A percentile compares a stretch with the other conserved stretches of the same genome.
phyloP scores from a whole-genome alignment of 1,140 invertebrate species.

The Ylistrum balloti region DNA sequence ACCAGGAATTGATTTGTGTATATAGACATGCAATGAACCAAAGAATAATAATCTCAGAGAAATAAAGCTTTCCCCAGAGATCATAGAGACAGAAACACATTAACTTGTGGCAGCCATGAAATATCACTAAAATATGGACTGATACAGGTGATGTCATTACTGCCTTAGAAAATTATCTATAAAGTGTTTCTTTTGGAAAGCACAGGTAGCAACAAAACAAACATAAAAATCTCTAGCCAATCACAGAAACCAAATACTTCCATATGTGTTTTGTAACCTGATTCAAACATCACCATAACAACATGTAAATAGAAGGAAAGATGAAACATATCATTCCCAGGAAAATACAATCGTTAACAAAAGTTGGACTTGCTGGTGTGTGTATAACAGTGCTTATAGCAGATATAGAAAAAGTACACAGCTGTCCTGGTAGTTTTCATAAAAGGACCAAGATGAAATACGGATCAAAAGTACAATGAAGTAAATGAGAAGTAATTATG shows the following conservation, averaged over 20 bases:
- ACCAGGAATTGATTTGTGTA: background rate
- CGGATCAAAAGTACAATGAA: background rate
- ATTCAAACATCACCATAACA: background rate
- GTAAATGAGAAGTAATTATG: background rate
- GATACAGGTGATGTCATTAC: background rate
- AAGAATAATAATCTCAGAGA: background rate
- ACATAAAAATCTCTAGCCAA: constrained; percentile 3
- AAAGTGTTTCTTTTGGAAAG: background rate
- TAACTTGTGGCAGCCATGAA: background rate
- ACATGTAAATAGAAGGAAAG: background rate
- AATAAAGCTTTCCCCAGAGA: constrained; percentile 4
- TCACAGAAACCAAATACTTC: background rate
- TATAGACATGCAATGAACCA: constrained; percentile 33
- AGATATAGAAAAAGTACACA: background rate
- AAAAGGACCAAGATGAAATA: background rate
- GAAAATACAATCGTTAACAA: background rate
- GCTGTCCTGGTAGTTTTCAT: background rate
- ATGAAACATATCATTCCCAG: background rate
- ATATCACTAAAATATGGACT: background rate
- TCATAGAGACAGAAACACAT: background rate
- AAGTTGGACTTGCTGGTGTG: background rate
- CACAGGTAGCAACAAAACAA: background rate
- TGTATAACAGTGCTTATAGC: background rate
- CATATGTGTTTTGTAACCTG: background rate
- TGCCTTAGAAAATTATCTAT: background rate